Evolutionary conservation across 2,113 vertebrate genomes (phyloP), one percentile per base, ranked within the genome.

Genomic region (Crocuta crocuta): DNA sequence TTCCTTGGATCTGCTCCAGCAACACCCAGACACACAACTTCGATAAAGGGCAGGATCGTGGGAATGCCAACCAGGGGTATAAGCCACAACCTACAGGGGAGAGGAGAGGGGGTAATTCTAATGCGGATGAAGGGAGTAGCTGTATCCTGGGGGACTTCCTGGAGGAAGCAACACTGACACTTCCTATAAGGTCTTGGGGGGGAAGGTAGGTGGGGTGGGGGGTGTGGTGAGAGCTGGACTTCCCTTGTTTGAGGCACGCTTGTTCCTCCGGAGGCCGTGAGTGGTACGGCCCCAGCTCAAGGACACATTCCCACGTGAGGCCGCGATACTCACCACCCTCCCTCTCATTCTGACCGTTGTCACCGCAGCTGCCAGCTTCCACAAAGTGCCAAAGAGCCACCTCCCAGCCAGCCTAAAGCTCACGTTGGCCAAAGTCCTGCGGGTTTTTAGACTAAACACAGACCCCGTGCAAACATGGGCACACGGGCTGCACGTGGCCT

Each of bases 401-500:
- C 21, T 48, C 33, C 50, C 63, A 78, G 73, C 12, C 3, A 13
- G 1, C 7, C 23, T 33, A 13, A 68, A 24, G 11, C 24, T 26
- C 19, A 21, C 1, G 61, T 26, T 8, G 15, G 76, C 35, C 31
- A 86, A 15, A 10, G 1, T n/a, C 16, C 23, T n/a, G 33, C 8
- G 39, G 58, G 58, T 65, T 73, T 81, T 35, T 39, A 68, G 0
- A 66, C 7, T 9, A 19, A 88, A 24, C 28, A 73, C 0, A 66
- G 35, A 73, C 8, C 16, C 21, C 4, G 21, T 31, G 71, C 13
- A 28, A 35, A 23, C 26, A 1, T 1, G 7, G 21, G 16, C 10
- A 7, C 3, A 4, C 2, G 2, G 10, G 7, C 79, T 7, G 4
- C 26, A 39, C 1, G 0, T 7, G 1, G 39, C 26, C 31, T 1